Evolutionary conservation across 2,113 vertebrate genomes (phyloP), one percentile per base, ranked within the genome.

Genomic region (Burhinus bistriatus): DNA sequence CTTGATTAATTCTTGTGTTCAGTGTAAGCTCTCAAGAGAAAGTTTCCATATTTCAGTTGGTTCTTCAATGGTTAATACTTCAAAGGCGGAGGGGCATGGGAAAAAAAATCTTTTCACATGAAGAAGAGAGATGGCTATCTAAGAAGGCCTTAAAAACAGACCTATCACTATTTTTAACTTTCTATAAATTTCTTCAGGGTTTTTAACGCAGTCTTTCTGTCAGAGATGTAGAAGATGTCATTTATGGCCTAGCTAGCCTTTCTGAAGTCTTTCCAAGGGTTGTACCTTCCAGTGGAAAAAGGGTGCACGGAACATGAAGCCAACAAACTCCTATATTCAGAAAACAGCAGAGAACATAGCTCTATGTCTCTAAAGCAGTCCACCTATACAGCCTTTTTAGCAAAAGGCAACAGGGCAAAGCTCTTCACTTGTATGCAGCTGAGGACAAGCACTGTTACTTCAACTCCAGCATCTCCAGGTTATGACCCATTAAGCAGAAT

Each of bases 61-160:
- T 30, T 68, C 32, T 90, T 69, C 47, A 84, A 0, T 2, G 4
- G 20, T 18, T 55, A 9, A 22, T 77, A 83, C 17, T 51, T 61
- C 0, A 2, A 57, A 21, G 7, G 4, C 15, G 4, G 11, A 4
- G 27, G 5, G 4, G 6, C 25, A 54, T 23, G 27, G 19, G 32
- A 2, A 54, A 72, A 76, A 77, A 38, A 38, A 54, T 38, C 18
- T 44, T 57, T 80, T 42, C 55, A 76, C 89, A 66, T 57, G 26
- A 69, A 36, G 7, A 68, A 40, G 38, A 91, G 34, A 85, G 40
- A 62, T 10, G 12, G 23, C 20, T 40, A 70, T 36, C n/a, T 62
- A 80, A 66, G 38, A n/a, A 6, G 15, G 9, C 17, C 52, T 79
- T 75, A 20, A 61, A 71, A 82, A 7, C 11, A 73, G 40, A 30